Conservation (phyloP, 2,888 invertebrate genomes). For the Dusona sp. region DNA sequence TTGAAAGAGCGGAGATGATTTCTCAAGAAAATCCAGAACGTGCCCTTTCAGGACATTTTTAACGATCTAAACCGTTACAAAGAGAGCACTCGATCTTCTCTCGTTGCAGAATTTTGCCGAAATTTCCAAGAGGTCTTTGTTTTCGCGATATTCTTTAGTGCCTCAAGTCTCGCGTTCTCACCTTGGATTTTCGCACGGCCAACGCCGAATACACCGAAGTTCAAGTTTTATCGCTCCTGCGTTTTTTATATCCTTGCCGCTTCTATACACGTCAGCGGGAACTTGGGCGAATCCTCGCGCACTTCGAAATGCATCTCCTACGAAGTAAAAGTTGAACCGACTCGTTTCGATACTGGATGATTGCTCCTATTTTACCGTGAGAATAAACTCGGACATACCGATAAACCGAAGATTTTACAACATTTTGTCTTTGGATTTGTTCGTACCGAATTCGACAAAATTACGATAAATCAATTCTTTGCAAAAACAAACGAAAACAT, state of each 20-base stretch:
- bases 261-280: background rate
- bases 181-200: conserved; percentile 46
- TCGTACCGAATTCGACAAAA: background rate
- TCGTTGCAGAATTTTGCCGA: conserved; percentile 48
- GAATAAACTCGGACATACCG: background rate
- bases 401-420: background rate
- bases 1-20: background rate
- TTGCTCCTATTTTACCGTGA: conserved; percentile 36
- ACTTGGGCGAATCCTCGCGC: conserved; percentile 12
- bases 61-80: conserved; percentile 54
- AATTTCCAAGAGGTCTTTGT: conserved; percentile 28
- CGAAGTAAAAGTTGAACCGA: conserved; percentile 12
- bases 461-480: background rate
- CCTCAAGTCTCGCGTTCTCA: conserved; percentile 22
- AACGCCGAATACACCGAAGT: conserved; percentile 11
- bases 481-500: background rate
- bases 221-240: conserved; percentile 37
- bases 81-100: conserved; percentile 14
- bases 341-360: conserved; percentile 22
- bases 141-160: conserved; percentile 6
- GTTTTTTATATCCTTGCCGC: conserved; percentile 22
- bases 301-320: conserved; percentile 12
- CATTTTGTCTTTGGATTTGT: background rate
- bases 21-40: conserved; percentile 7
- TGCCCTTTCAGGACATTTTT: conserved; percentile 28